A percentile compares a stretch with the other conserved stretches of the same genome.
Evolutionary conservation across 1,140 invertebrate species (phyloP).

Genomic region (Ptiloglossa arizonensis): DNA sequence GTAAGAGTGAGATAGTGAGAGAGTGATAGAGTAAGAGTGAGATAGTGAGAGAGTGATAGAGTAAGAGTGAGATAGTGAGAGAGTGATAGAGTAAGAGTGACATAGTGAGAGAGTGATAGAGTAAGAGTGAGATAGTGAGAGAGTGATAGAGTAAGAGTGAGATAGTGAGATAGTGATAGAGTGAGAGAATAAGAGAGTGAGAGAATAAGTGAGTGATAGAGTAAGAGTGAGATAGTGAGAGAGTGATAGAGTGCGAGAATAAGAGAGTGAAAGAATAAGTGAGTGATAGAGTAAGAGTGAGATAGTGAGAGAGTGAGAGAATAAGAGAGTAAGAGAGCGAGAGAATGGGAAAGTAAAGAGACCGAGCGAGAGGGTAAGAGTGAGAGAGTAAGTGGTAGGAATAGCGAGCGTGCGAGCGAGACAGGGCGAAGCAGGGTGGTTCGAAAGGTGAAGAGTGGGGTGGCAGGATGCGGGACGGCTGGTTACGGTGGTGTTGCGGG

Average conservation of each 20-base stretch:
- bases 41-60: no score
- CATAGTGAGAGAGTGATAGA: no score
- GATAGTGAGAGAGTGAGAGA: no score
- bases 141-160: constrained; percentile 37
- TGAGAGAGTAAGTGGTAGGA: no score
- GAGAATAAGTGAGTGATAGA: no score
- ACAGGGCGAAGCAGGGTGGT: no score
- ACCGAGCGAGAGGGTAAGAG: constrained; percentile 26
- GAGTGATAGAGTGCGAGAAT: constrained; percentile 8
- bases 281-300: constrained; percentile 38
- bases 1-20: constrained; percentile 51
- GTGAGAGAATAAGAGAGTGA: constrained; percentile 39
- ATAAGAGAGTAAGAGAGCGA: constrained; percentile 51
- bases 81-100: constrained; percentile 37
- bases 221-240: constrained; percentile 51
- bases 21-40: constrained; percentile 37
- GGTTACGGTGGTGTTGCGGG: constrained; percentile 69
- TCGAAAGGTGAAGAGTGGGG: constrained; percentile 60
- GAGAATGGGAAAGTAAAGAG: no score
- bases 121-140: constrained; percentile 51
- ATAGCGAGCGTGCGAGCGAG: no score
- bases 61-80: constrained; percentile 51
- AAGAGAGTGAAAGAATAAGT: no score
- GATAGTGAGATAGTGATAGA: no score
- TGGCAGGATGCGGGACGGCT: constrained; percentile 63